Base-by-base conservation (phyloP, 2,888 invertebrate species). In the Melanargia galathea region DNA sequence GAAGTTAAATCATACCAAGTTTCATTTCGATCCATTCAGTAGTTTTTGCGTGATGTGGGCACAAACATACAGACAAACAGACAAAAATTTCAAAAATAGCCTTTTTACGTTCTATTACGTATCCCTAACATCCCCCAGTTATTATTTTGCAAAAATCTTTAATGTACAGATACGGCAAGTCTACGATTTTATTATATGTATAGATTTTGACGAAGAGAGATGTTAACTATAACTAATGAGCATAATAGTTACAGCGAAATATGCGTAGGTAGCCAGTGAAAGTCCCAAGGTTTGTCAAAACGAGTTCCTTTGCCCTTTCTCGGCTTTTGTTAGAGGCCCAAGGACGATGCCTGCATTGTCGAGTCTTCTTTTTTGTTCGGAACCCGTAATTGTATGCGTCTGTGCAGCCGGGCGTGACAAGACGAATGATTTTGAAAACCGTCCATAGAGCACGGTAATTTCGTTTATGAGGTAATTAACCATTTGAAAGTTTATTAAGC, bases 241-340 rank as follows among this genome's bases (percentile, higher is more conserved):
- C 62, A 65, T 45, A 58, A 51, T 66, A 63, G 54, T 62, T 46
- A 51, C 54, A 63, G 55, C 56, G 78, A 77, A 83, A 83, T 78
- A 76, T 76, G 79, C 81, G 83, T 87, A 87, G 87, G 84, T 84
- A 88, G 85, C 76, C 81, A 91, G 90, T 90, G 91, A 91, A 91
- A 91, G 91, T 90, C 80, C 79, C 87, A 84, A 90, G 86, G 87
- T 85, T 88, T 82, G 75, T 70, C 74, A 73, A 86, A 90, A 91
- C 90, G 82, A 86, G 90, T 90, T 90, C 84, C 84, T 84, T 83
- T 90, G 90, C 90, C 90, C 90, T 90, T 90, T 88, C 90, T 88
- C 84, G 80, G 86, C 87, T 90, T 90, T 90, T 90, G 87, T 90
- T 87, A 79, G 86, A 86, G 82, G 79, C 77, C 77, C 89, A 90